Evolutionary conservation across 1,140 invertebrate species (phyloP), one percentile per base, ranked within the genome.

Genomic region (Brachionus paranguensis): DNA sequence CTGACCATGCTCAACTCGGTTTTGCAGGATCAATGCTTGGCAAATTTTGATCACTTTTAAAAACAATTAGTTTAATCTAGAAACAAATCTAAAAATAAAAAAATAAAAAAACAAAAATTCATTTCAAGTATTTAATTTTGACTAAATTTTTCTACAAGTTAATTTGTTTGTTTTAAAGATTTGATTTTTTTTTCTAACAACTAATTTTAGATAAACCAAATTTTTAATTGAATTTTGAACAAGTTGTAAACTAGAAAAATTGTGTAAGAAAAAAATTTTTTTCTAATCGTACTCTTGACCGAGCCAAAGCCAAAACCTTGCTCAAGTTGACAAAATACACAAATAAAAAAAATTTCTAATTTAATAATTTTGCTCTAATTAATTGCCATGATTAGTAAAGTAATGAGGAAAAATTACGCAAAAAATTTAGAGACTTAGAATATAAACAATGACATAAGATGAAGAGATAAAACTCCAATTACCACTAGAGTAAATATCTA

Each of bases 371-470:
- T 37, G 53, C 53, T 60, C 53, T 60, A 70, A 70, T 70, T 70
- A 70, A 33, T 37, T 37, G 65, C 29, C 11, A 33, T 12, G 27
- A 70, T 70, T 37, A 70, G n/a, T 24, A 33, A 70, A 70, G 27
- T 70, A 70, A 33, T 41, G 65, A 41, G 29, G 11, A 37, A 37
- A 37, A 70, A 33, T 27, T 17, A 37, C 14, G 3, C n/a, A 70
- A 70, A 70, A 33, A 60, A 60, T 60, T 60, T 60, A 20, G 53
- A 60, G 53, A 60, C 53, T 60, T 60, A 60, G 53, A 72, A 43
- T 72, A 72, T 72, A 72, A 72, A 72, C 68, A 72, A 72, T 72
- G 68, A 72, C 68, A 72, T 72, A 72, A 72, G 68, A 72, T 20
- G 4, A 72, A 72, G 37, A 72, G 68, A 72, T 72, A 72, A 43